These are phyloP conservation scores for Eubucco bourcierii DNA, from an alignment of 2,113 vertebrate genomes.

Conservation along the genomic window DNA sequence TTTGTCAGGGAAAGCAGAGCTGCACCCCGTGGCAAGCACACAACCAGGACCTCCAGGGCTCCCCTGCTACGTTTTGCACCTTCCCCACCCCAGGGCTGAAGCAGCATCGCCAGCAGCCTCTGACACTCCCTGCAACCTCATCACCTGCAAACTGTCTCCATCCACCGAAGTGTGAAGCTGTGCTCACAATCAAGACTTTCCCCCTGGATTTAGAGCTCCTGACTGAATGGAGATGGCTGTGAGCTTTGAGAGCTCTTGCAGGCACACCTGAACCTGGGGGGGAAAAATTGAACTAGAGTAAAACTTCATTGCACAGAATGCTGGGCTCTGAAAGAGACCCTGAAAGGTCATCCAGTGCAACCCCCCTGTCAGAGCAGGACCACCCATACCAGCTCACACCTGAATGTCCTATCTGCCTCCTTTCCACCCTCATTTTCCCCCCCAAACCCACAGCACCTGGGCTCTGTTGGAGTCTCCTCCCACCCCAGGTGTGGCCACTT, in stretches of 20 bases:
- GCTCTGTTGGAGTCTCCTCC: no score
- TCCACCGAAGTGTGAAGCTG: neutral
- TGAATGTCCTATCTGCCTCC: no score
- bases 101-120: neutral
- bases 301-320: neutral
- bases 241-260: neutral
- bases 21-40: neutral
- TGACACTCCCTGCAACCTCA: neutral
- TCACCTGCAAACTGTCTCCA: neutral
- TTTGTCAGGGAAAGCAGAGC: neutral
- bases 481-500: no score
- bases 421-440: no score
- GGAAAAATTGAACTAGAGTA: accelerated
- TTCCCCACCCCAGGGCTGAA: neutral
- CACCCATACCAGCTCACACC: no score
- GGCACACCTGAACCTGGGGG: neutral
- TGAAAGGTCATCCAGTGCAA: no score
- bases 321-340: no score
- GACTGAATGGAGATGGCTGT: neutral
- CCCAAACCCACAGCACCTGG: no score
- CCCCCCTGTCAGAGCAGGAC: no score
- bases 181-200: no score
- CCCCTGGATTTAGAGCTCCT: neutral
- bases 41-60: neutral
- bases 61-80: neutral